Evolutionary conservation across 2,797 vertebrate species (phyloP).

Genomic region (Hirundo rustica): DNA sequence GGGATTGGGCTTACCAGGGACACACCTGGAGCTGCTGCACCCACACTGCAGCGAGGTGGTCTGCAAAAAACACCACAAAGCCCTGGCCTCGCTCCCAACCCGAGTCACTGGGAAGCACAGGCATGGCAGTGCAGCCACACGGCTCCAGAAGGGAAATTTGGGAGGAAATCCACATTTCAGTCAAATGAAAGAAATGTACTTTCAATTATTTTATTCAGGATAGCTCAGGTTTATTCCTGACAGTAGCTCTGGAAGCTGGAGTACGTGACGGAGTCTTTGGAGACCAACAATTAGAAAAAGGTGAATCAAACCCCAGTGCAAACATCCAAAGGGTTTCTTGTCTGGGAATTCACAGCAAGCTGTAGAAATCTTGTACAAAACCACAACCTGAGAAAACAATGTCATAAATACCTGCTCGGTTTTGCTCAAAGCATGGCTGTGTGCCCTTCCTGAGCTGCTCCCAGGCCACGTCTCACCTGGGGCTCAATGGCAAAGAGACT

Average conservation of each 20-base stretch:
- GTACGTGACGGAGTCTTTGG: background rate
- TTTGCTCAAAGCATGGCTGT: background rate
- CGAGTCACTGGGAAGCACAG: accelerated
- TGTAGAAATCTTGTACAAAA: background rate
- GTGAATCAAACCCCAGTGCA: conserved; percentile 1
- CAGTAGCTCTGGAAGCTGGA: conserved; percentile 14
- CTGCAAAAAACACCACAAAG: background rate
- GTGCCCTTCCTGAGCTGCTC: background rate
- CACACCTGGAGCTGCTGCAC: background rate
- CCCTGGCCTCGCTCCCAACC: background rate
- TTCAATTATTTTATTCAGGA: conserved; percentile 10
- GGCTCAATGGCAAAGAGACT: background rate
- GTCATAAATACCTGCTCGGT: background rate
- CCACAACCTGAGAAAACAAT: background rate
- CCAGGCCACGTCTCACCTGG: background rate
- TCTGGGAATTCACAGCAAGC: conserved; percentile 24
- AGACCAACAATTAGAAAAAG: background rate
- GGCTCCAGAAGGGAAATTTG: background rate
- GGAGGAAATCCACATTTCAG: background rate
- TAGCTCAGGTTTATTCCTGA: conserved; percentile 18
- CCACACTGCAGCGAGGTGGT: accelerated
- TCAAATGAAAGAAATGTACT: background rate
- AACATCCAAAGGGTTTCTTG: background rate
- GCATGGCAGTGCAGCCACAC: background rate
- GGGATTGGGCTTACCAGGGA: background rate